Evolutionary conservation across 2,113 vertebrate species (phyloP).

Genomic region (Neogobius melanostomus): DNA sequence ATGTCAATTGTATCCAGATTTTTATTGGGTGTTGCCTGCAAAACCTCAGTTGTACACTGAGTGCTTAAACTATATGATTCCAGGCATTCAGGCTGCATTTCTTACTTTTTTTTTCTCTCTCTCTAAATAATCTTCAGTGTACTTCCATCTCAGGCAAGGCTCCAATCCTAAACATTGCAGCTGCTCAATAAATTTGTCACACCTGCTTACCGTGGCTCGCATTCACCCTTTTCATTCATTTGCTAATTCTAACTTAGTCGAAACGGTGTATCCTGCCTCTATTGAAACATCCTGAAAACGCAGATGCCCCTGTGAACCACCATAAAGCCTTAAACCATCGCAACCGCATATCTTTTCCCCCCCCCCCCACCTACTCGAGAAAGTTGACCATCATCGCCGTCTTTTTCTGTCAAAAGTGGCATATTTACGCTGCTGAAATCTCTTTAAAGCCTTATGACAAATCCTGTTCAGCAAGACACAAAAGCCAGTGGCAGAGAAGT

Average conservation of each 20-base stretch:
- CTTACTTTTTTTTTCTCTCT: constrained; percentile 18
- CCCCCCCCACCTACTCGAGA: constrained; percentile 40
- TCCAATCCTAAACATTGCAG: constrained; percentile 65
- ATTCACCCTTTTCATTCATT: constrained; percentile 68
- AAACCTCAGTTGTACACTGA: constrained; percentile 1
- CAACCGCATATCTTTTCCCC: constrained; percentile 31
- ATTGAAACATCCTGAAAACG: constrained; percentile 66
- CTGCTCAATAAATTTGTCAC: constrained; percentile 73
- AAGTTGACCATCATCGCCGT: constrained; percentile 71
- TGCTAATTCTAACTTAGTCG: constrained; percentile 69
- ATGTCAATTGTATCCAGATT: background rate
- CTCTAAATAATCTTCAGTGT: constrained; percentile 53
- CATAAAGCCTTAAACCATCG: constrained; percentile 46
- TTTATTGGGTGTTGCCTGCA: background rate
- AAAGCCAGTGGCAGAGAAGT: constrained; percentile 74
- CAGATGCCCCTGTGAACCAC: constrained; percentile 46
- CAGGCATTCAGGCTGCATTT: constrained; percentile 44
- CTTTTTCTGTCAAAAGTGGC: constrained; percentile 72
- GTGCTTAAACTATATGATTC: constrained; percentile 50
- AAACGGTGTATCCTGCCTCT: constrained; percentile 54
- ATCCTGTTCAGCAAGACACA: constrained; percentile 74
- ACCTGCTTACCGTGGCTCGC: constrained; percentile 68
- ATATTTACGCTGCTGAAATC: constrained; percentile 74
- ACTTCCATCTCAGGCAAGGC: constrained; percentile 56
- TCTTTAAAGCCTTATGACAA: constrained; percentile 76